A percentile compares a stretch with the other conserved stretches of the same genome.
phyloP scores from a whole-genome alignment of 2,113 vertebrate species.

The Passer domesticus region DNA sequence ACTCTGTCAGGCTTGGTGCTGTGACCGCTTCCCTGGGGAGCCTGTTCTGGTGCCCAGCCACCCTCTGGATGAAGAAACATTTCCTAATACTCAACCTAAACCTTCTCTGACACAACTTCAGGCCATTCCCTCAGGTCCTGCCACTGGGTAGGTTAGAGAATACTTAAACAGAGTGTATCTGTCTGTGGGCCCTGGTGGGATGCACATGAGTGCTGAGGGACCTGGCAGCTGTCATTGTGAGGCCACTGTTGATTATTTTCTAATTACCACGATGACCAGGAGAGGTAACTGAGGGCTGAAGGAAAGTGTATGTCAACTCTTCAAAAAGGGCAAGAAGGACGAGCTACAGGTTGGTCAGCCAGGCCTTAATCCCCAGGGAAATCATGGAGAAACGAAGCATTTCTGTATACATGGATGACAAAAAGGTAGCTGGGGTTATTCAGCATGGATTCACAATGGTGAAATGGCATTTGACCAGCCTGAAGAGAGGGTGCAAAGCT shows the following conservation, averaged over 20 bases:
- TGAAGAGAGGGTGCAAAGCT: not conserved
- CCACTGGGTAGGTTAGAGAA: not conserved
- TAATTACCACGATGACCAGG: not conserved
- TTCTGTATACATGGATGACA: not conserved
- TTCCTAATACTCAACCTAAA: not conserved
- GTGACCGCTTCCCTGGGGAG: not conserved
- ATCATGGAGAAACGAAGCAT: accelerated
- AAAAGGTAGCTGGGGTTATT: not conserved
- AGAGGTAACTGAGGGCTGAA: not conserved
- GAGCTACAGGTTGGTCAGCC: not conserved
- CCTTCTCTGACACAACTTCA: not conserved
- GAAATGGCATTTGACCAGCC: not conserved
- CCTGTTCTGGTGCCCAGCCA: not conserved
- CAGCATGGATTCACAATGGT: not conserved
- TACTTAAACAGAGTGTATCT: accelerated
- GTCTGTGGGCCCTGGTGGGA: not conserved
- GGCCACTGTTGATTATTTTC: not conserved
- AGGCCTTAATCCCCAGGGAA: not conserved
- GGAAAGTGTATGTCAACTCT: not conserved
- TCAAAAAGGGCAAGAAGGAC: not conserved
- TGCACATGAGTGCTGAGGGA: not conserved
- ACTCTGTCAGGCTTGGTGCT: not conserved
- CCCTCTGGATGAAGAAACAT: not conserved
- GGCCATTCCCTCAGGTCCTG: not conserved
- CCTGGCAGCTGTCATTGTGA: not conserved